Base-by-base conservation (phyloP, 2,888 invertebrate species). In the Sthenelais limicola region DNA sequence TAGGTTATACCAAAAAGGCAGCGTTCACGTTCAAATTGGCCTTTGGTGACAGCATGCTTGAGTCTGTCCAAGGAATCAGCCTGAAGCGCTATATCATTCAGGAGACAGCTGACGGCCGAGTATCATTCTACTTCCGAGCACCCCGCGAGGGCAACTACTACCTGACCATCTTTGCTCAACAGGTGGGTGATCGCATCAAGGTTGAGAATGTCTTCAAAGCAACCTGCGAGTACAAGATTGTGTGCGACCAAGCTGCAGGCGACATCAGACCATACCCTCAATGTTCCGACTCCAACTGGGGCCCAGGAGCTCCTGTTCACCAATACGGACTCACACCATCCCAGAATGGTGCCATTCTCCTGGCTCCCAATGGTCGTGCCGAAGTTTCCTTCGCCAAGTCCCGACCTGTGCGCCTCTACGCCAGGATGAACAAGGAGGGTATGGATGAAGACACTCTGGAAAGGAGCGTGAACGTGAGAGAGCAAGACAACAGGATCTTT, bases 301-400 rank as follows among this genome's bases (percentile, higher is more conserved):
- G 87, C 7, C 85, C 87, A 4, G 86, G 86, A 5, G 81, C 86
- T 15, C 84, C 86, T 3, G 86, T 87, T 5, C 82, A 82, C 62
- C 86, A 86, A 74, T 82, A 87, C 28, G 87, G 87, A 24, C 80
- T 88, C 58, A 81, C 82, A 4, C 84, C 87, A 51, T 82, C 78
- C 62, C 82, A 83, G 26, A 81, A 80, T 33, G 84, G 85, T 15
- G 85, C 84, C 47, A 77, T 83, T 66, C 71, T 83, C 12, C 67
- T 75, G 7, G 78, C 81, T 0, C 77, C 78, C 7, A 83, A 85
- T 69, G 85, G 85, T 1, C 77, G 79, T 26, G 83, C 85, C n/a
- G 80, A 81, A 62, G 73, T 81, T 15, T 48, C 47, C 33, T 82
- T 82, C 88, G 91, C 91, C 66, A 94, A 94, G 85, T 96, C 95